Evolutionary conservation across 1,140 invertebrate genomes (phyloP).

Genomic region (Pantala flavescens): DNA sequence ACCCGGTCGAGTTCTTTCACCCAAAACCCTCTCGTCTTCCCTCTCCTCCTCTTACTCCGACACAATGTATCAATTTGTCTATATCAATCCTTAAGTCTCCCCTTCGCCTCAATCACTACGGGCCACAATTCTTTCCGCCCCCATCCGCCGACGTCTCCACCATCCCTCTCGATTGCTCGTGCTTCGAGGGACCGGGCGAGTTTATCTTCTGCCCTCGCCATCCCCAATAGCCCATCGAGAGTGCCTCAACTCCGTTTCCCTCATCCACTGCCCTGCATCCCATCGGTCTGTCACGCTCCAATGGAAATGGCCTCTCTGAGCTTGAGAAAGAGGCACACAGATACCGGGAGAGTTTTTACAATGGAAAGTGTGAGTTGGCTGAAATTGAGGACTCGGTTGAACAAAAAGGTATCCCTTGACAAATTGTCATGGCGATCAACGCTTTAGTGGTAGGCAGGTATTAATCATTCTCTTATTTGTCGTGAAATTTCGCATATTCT

Average conservation of each 20-base stretch:
- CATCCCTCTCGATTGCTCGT: background rate
- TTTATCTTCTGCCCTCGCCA: background rate
- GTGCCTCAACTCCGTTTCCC: background rate
- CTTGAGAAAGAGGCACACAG: background rate
- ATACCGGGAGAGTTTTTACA: background rate
- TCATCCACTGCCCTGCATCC: background rate
- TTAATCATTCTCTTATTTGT: background rate
- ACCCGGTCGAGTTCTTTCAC: background rate
- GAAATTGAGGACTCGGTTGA: background rate
- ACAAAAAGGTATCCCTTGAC: background rate
- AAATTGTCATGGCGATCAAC: background rate
- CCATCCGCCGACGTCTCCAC: background rate
- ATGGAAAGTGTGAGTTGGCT: constrained; percentile 5
- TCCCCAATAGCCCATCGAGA: background rate
- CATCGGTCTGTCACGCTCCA: constrained; percentile 6
- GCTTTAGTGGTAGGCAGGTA: background rate
- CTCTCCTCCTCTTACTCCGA: background rate
- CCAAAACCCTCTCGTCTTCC: background rate
- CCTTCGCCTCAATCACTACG: background rate
- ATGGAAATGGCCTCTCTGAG: background rate
- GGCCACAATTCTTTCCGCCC: background rate
- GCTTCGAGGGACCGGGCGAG: background rate
- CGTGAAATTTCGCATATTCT: background rate
- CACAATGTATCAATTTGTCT: constrained; percentile 7
- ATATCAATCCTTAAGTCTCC: background rate